Evolutionary conservation across 2,797 vertebrate genomes (phyloP), one percentile per base, ranked within the genome.

Genomic region (Pseudomugil gertrudae): DNA sequence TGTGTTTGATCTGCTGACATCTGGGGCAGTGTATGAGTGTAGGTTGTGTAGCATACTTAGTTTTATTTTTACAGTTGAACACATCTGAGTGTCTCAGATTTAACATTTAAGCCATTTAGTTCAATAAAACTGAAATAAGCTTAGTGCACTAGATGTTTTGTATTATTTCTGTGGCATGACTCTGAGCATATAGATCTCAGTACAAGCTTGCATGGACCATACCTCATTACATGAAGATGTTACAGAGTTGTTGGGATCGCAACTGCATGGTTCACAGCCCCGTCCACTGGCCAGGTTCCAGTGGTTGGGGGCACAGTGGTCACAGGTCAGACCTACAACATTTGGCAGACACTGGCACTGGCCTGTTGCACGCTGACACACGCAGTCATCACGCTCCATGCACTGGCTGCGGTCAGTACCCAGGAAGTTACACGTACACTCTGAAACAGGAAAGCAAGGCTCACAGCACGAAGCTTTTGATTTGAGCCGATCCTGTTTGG

Each of bases 281-380:
- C 30, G 89, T 10, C 96, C 94, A 0, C 95, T 94, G 65, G 94
- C 95, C 85, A 98, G 84, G 89, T 98, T 98, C 97, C 97, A 99
- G 92, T 95, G 96, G 89, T 95, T 95, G 57, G 95, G 93, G 48
- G 92, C 91, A 36, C 98, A 99, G 86, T 90, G 97, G 90, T 99
- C 96, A 10, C 98, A 99, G 65, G 85, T 93, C 76, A 94, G 94
- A 0, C 98, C 97, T 3, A 94, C 94, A 52, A 98, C 95, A 0
- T 96, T 90, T 4, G 95, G 94, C 40, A 96, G 87, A 87, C 98
- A 99, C 65, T 93, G 95, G 81, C 98, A 99, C 88, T 99, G 97
- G 17, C 98, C 98, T 0, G 89, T 95, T 65, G 69, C 79, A 2
- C 92, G 85, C 30, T 99, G 95, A 21, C 98, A 99, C 48, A 93